These are phyloP conservation scores for Dichetophora obliterata DNA, from an alignment of 2,888 invertebrate genomes.

Conservation along the genomic window DNA sequence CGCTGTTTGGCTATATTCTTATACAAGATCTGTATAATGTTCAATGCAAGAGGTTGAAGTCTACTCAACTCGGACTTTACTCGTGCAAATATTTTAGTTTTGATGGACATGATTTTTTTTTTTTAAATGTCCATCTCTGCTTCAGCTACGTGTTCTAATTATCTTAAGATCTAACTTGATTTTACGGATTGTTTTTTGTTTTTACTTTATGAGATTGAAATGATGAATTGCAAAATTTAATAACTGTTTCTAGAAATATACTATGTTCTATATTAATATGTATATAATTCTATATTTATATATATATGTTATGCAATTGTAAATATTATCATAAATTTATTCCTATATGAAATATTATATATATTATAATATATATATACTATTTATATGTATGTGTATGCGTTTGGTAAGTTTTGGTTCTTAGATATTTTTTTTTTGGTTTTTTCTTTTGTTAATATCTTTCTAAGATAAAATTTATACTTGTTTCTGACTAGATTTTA, in stretches of 20 bases:
- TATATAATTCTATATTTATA: slow-evolving; percentile 13
- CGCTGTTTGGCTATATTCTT: not conserved
- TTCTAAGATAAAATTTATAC: slow-evolving; percentile 31
- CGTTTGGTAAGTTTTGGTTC: slow-evolving; percentile 17
- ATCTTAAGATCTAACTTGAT: not conserved
- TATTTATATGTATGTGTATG: slow-evolving; percentile 25
- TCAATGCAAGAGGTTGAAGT: not conserved
- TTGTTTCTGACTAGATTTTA: slow-evolving; percentile 21
- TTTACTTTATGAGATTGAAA: not conserved
- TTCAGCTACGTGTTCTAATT: not conserved
- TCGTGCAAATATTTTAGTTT: not conserved
- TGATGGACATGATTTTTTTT: not conserved
- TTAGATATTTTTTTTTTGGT: slow-evolving; percentile 13
- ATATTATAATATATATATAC: not conserved
- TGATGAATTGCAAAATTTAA: not conserved
- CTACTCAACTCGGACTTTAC: not conserved
- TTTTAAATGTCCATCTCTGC: not conserved
- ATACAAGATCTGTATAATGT: not conserved
- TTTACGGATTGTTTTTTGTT: slow-evolving; percentile 3
- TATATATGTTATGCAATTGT: slow-evolving; percentile 14
- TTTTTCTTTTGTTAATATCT: slow-evolving; percentile 14
- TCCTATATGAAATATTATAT: not conserved
- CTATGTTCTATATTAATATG: slow-evolving; percentile 16
- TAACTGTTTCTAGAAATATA: slow-evolving; percentile 10
- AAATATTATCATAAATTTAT: slow-evolving; percentile 31